phyloP scores from a whole-genome alignment of 2,888 invertebrate genomes.

The Perizoma flavofasciatum region DNA sequence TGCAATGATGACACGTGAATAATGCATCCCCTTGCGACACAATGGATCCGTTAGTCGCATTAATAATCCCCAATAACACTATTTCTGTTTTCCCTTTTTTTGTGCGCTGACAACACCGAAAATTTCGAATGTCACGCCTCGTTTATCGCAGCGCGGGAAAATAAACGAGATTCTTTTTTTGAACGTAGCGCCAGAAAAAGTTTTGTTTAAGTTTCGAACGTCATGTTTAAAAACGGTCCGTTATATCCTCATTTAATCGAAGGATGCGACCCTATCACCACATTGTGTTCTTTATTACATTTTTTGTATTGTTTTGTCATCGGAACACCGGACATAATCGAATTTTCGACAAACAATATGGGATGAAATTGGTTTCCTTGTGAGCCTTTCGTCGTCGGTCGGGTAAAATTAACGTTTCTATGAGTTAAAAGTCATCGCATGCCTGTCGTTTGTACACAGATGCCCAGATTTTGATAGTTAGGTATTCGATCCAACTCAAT shows the following conservation, averaged over 20 bases:
- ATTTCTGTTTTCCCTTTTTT: conserved; percentile 66
- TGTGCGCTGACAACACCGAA: conserved; percentile 67
- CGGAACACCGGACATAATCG: conserved; percentile 71
- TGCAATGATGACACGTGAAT: conserved; percentile 56
- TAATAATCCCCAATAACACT: conserved; percentile 74
- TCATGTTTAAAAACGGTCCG: conserved; percentile 63
- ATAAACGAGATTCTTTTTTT: conserved; percentile 70
- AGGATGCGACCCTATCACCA: conserved; percentile 60
- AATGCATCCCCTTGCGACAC: conserved; percentile 63
- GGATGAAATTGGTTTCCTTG: conserved; percentile 78
- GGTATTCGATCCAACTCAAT: too few relatives aligned
- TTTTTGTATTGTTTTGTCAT: conserved; percentile 65
- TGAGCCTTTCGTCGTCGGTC: conserved; percentile 59
- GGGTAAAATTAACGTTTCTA: conserved; percentile 59
- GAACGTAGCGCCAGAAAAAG: conserved; percentile 64
- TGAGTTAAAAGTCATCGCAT: conserved; percentile 30
- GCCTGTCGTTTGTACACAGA: conserved; percentile 8
- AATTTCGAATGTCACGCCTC: conserved; percentile 81
- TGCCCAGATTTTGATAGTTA: conserved; percentile 3
- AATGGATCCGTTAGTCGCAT: conserved; percentile 78
- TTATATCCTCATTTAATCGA: conserved; percentile 68
- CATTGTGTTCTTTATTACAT: conserved; percentile 42
- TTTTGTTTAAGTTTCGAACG: conserved; percentile 65
- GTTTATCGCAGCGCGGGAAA: conserved; percentile 76
- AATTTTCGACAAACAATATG: conserved; percentile 79